These are phyloP conservation scores for Gerris buenoi DNA, from an alignment of 1,140 invertebrate species.

Conservation along the genomic window DNA sequence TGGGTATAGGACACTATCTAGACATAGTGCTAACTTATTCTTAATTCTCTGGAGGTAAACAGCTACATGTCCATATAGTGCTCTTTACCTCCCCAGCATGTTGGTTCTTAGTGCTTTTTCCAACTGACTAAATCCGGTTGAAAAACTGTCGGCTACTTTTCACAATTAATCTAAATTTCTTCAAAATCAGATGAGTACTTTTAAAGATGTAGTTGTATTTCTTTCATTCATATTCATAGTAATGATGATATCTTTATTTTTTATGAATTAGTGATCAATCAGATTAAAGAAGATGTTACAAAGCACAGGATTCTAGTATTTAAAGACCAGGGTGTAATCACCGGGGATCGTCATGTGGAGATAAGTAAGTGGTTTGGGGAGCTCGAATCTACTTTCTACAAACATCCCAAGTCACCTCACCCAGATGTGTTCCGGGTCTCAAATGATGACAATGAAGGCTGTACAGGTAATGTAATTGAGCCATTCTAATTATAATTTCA, in stretches of 20 bases:
- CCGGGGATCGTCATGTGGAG: constrained; percentile 32
- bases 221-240: neutral
- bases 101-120: too few species aligned
- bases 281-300: constrained; percentile 31
- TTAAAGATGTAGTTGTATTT: neutral
- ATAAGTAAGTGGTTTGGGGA: constrained; percentile 37
- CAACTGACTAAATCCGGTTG: neutral
- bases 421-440: constrained; percentile 36
- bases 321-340: constrained; percentile 33
- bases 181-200: too few species aligned
- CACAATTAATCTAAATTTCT: neutral
- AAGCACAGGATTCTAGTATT: constrained; percentile 32
- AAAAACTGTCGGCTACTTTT: neutral
- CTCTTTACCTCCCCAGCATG: too few species aligned
- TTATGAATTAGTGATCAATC: constrained; percentile 27
- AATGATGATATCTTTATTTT: neutral
- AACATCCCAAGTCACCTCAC: constrained; percentile 34
- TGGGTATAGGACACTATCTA: too few species aligned
- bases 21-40: too few species aligned
- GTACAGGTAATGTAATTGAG: too few species aligned
- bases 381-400: constrained; percentile 36
- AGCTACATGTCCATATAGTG: too few species aligned
- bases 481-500: too few species aligned
- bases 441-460: constrained; percentile 33
- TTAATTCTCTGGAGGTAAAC: too few species aligned